phyloP scores from a whole-genome alignment of 2,888 invertebrate genomes.

The Barypeithes pellucidus region DNA sequence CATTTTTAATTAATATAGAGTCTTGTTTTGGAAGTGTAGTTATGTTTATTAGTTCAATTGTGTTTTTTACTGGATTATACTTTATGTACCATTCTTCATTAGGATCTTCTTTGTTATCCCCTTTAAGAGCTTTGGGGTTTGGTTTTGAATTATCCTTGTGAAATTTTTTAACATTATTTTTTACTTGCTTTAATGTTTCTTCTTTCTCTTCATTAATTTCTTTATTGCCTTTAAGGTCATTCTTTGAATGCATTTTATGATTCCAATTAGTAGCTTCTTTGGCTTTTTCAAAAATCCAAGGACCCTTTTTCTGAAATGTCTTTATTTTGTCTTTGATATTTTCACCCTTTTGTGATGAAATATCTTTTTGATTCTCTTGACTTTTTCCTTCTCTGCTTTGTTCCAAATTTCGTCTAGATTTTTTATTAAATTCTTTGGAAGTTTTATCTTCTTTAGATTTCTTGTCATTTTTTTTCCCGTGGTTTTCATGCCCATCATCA shows the following conservation, averaged over 20 bases:
- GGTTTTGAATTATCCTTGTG: slow-evolving; percentile 15
- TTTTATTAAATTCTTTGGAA: slow-evolving; percentile 6
- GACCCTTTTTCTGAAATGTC: slow-evolving; percentile 16
- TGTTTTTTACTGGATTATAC: slow-evolving; percentile 48
- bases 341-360: neutral
- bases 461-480: neutral
- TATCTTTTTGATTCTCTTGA: neutral
- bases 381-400: neutral
- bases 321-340: neutral
- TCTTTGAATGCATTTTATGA: neutral
- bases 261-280: slow-evolving; percentile 10
- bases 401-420: neutral
- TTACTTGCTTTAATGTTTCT: slow-evolving; percentile 28
- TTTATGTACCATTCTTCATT: slow-evolving; percentile 50
- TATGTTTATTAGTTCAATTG: slow-evolving; percentile 46
- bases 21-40: slow-evolving; percentile 36
- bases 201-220: slow-evolving; percentile 21
- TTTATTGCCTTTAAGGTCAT: neutral
- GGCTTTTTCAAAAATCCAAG: slow-evolving; percentile 14
- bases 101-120: neutral
- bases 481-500: slow-evolving; percentile 15
- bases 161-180: slow-evolving; percentile 25
- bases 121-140: slow-evolving; percentile 23
- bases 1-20: slow-evolving; percentile 39
- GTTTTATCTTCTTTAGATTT: slow-evolving; percentile 5